A percentile compares a stretch with the other conserved stretches of the same genome.
Conservation (phyloP, 2,113 vertebrate genomes). For the Silurus asotus region DNA sequence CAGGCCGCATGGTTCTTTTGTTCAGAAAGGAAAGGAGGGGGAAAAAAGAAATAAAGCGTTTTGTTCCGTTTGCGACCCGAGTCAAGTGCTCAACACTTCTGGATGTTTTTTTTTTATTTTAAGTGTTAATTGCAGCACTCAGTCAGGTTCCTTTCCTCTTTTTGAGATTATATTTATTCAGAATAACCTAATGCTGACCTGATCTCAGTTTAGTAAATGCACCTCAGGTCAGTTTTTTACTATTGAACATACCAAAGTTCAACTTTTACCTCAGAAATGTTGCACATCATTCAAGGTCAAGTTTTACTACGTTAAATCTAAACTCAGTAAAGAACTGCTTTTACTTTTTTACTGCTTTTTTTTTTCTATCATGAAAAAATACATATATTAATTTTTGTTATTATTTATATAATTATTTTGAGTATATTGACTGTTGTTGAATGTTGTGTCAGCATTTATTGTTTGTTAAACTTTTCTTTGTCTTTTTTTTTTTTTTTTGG, state of each 20-base stretch:
- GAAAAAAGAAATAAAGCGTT: constrained; percentile 26
- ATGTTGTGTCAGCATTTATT: background rate
- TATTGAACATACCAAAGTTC: background rate
- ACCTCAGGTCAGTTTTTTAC: background rate
- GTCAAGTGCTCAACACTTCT: constrained; percentile 7
- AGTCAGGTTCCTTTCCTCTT: background rate
- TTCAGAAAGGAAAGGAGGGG: background rate
- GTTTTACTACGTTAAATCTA: background rate
- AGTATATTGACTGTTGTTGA: background rate
- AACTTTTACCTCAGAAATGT: background rate
- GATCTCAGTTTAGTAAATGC: background rate
- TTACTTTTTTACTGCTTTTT: background rate
- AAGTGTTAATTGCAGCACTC: constrained; percentile 18
- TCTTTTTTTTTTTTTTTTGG: no score
- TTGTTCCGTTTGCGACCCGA: constrained; percentile 34
- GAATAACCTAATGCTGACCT: background rate
- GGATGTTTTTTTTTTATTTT: background rate
- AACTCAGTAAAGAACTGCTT: background rate
- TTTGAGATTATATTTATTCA: no score
- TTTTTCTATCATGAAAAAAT: no score
- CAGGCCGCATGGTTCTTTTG: constrained; percentile 24
- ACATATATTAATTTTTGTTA: no score
- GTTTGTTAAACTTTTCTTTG: background rate
- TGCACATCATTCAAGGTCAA: background rate
- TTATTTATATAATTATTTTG: no score